A percentile compares a stretch with the other conserved stretches of the same genome.
Conservation (phyloP, 2,888 invertebrate genomes). For the Liopterus haemorrhoidalis region DNA sequence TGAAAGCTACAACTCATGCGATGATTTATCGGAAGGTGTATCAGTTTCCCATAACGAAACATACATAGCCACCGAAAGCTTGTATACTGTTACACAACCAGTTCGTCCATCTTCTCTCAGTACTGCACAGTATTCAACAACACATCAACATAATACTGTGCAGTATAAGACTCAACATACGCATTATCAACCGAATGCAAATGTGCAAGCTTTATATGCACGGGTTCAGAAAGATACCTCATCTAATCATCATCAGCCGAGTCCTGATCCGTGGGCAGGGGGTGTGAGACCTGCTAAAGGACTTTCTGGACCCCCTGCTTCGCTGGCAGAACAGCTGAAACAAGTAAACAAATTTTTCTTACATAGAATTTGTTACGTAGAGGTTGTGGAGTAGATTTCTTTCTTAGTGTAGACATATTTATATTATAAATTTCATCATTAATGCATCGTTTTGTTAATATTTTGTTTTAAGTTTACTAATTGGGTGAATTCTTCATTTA, state of each 20-base stretch:
- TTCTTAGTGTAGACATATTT: constrained; percentile 1
- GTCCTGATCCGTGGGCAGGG: constrained; percentile 44
- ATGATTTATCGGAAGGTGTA: constrained; percentile 52
- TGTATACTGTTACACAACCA: constrained; percentile 22
- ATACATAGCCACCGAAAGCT: constrained; percentile 27
- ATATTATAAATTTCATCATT: not conserved
- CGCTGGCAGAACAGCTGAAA: constrained; percentile 79
- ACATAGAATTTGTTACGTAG: constrained; percentile 2
- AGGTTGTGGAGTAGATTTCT: not conserved
- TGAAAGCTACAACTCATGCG: constrained; percentile 62
- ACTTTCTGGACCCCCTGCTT: constrained; percentile 61
- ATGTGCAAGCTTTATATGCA: constrained; percentile 44
- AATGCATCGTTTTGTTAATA: not conserved
- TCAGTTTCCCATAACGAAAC: constrained; percentile 48
- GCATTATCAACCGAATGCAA: constrained; percentile 30
- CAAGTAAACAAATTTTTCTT: constrained; percentile 51
- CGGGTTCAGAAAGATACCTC: constrained; percentile 51
- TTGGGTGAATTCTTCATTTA: no score
- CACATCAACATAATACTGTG: constrained; percentile 23
- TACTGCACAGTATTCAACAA: constrained; percentile 28
- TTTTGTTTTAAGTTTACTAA: not conserved
- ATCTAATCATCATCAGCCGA: constrained; percentile 39
- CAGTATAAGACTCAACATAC: constrained; percentile 36
- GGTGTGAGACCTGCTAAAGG: constrained; percentile 35
- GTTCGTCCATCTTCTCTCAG: constrained; percentile 19